Evolutionary conservation across 2,888 invertebrate genomes (phyloP), one percentile per base, ranked within the genome.

Genomic region (Nomada lathburiana): DNA sequence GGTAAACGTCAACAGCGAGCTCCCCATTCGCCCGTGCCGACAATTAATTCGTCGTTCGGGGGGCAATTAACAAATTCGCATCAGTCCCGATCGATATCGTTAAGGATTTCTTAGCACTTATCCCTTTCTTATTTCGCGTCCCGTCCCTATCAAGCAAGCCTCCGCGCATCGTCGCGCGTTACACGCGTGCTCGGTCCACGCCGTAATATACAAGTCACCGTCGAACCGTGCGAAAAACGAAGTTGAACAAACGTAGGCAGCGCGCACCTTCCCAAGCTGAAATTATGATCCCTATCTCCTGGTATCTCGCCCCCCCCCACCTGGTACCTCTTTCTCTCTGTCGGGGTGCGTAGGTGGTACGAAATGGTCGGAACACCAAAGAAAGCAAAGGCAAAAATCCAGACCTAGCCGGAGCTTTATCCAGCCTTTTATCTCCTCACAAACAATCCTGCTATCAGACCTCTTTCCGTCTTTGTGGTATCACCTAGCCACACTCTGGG

Each of bases 371-470:
- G 47, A 29, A 20, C 29, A 60, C 26, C 20, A 62, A 76, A 79
- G 81, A 70, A 80, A 82, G 69, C 63, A 59, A 70, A 79, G 64
- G 69, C 76, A 68, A 78, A 84, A 83, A 84, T 80, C 67, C 70
- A 42, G 75, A 53, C 80, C 77, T 81, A 75, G 53, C 64, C 60
- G 60, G 4, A n/a, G 72, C 53, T 65, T 70, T 67, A 71, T 52
- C 62, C 67, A 29, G 23, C 2, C 36, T 29, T 83, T 86, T 86
- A 84, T 87, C 87, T 82, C 69, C 53, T 63, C 55, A 59, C 83
- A 86, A 47, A 86, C 80, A 80, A 86, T 85, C 75, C 83, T 70
- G 63, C 70, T 86, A 84, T 84, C 86, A 76, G 73, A 64, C 20
- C 50, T 76, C 74, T 80, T 75, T 69, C 71, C 74, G 69, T 70